A percentile compares a stretch with the other conserved stretches of the same genome.
phyloP scores from a whole-genome alignment of 2,888 invertebrate genomes.

The Thelaira solivaga region DNA sequence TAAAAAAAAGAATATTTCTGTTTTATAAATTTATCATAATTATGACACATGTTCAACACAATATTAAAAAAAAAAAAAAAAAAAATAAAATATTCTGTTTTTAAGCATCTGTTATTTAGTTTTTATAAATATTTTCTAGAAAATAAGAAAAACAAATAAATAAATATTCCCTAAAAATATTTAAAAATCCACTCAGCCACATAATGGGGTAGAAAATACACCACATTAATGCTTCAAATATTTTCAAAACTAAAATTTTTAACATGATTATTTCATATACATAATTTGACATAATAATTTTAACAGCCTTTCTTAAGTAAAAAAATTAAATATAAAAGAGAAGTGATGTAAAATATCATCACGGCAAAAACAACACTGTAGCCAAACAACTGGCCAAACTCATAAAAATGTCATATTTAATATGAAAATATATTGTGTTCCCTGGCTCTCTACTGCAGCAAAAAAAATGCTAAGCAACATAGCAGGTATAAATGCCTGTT shows the following conservation, averaged over 20 bases:
- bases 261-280: constrained; percentile 63
- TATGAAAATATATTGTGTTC: constrained; percentile 40
- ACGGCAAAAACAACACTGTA: constrained; percentile 31
- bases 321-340: background rate
- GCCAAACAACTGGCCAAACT: constrained; percentile 49
- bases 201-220: background rate
- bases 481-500: constrained; percentile 48
- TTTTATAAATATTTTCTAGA: background rate
- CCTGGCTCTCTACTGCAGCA: background rate
- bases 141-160: background rate
- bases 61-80: constrained; percentile 1
- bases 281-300: constrained; percentile 64
- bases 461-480: constrained; percentile 1
- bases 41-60: constrained; percentile 60
- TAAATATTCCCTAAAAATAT: constrained; percentile 4
- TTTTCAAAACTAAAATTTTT: constrained; percentile 36
- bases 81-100: constrained; percentile 11
- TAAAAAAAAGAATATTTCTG: constrained; percentile 34
- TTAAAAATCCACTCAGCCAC: background rate
- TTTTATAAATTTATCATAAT: constrained; percentile 57
- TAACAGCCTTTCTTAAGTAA: constrained; percentile 28
- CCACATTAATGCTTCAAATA: constrained; percentile 18
- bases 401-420: constrained; percentile 61
- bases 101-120: constrained; percentile 2
- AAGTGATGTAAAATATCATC: constrained; percentile 24